phyloP scores from a whole-genome alignment of 2,888 invertebrate genomes.

The Pharmacophagus antenor region DNA sequence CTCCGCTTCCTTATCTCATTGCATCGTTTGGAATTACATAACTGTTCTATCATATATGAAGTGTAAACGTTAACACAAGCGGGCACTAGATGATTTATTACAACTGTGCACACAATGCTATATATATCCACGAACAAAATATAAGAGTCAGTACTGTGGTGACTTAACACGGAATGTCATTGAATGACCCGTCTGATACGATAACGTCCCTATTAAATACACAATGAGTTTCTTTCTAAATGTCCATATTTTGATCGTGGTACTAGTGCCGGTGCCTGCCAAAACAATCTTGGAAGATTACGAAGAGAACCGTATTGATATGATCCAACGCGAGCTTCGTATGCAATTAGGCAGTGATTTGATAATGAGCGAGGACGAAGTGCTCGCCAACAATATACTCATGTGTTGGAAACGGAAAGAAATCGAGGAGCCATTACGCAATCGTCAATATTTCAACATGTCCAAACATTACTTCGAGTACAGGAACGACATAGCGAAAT shows the following conservation, averaged over 20 bases:
- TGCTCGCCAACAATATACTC: slow-evolving; percentile 75
- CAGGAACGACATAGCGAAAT: slow-evolving; percentile 79
- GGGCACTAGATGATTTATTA: slow-evolving; percentile 19
- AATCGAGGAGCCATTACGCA: slow-evolving; percentile 65
- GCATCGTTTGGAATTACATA: background rate
- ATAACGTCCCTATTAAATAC: slow-evolving; percentile 13
- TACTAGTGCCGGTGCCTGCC: slow-evolving; percentile 33
- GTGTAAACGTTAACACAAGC: background rate
- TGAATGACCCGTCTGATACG: slow-evolving; percentile 31
- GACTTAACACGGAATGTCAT: slow-evolving; percentile 31
- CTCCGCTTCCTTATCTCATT: too few species aligned
- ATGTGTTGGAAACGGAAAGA: slow-evolving; percentile 81
- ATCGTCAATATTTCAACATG: slow-evolving; percentile 81
- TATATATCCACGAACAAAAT: slow-evolving; percentile 27
- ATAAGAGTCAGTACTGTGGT: slow-evolving; percentile 13
- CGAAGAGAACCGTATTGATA: slow-evolving; percentile 40
- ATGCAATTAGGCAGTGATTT: slow-evolving; percentile 75
- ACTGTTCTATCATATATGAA: background rate
- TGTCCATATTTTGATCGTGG: slow-evolving; percentile 31
- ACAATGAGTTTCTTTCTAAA: slow-evolving; percentile 21
- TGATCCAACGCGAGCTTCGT: slow-evolving; percentile 65
- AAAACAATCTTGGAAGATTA: slow-evolving; percentile 45
- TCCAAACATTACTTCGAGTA: slow-evolving; percentile 84
- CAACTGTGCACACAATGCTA: slow-evolving; percentile 27
- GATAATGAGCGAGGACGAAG: slow-evolving; percentile 67